phyloP scores from a whole-genome alignment of 1,140 invertebrate genomes.

The Onthophagus taurus region DNA sequence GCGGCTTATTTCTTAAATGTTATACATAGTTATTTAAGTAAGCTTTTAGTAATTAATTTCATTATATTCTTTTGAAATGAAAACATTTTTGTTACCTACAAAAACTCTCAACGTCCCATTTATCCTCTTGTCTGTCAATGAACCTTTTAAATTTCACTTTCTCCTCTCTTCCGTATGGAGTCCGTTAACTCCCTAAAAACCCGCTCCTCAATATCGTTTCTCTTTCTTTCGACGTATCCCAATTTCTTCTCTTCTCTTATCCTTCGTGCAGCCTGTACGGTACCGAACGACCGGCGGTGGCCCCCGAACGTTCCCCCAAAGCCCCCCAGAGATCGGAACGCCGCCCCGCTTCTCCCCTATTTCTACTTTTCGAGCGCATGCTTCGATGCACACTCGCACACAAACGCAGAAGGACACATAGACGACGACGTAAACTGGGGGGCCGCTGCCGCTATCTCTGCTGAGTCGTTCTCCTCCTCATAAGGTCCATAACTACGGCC shows the following conservation, averaged over 20 bases:
- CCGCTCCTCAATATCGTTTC: background rate
- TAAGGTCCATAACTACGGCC: too few relatives aligned
- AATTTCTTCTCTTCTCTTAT: slow-evolving; percentile 1
- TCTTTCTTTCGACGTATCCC: slow-evolving; percentile 6
- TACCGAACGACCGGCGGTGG: background rate
- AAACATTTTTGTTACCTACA: too few relatives aligned
- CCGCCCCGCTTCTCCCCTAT: slow-evolving; percentile 1
- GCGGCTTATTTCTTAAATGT: too few relatives aligned
- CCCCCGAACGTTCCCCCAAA: slow-evolving; percentile 1
- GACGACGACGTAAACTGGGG: background rate
- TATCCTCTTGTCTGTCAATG: too few relatives aligned
- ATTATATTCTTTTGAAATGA: too few relatives aligned
- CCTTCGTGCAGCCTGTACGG: slow-evolving; percentile 4
- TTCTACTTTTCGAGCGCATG: slow-evolving; percentile 16
- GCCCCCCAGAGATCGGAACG: slow-evolving; percentile 1
- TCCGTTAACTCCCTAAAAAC: too few relatives aligned
- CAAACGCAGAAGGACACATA: slow-evolving; percentile 7
- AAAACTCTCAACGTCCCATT: too few relatives aligned
- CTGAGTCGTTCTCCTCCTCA: too few relatives aligned
- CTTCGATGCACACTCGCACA: slow-evolving; percentile 11
- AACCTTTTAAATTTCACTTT: too few relatives aligned
- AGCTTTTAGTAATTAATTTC: too few relatives aligned
- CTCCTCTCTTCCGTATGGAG: too few relatives aligned
- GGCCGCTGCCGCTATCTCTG: slow-evolving; percentile 1
- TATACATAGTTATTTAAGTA: too few relatives aligned